Percentiles rank a stretch among this genome's conserved stretches.
Conservation (phyloP, 2,113 vertebrate species). For the Cricetomys ansorgei region DNA sequence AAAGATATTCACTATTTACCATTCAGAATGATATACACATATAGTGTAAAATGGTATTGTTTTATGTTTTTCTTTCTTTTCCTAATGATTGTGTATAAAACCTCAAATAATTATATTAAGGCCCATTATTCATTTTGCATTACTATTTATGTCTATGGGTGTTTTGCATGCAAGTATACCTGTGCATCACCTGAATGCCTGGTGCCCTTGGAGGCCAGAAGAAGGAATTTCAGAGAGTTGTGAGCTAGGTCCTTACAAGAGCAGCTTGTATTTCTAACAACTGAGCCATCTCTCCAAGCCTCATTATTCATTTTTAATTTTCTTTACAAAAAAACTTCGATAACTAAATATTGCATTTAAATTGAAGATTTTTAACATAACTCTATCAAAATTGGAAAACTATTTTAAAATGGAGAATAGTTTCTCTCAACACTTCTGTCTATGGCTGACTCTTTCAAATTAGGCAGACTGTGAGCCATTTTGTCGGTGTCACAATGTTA, state of each 20-base stretch:
- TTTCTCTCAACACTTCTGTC: conserved; percentile 28
- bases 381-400: conserved; percentile 29
- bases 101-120: conserved; percentile 52
- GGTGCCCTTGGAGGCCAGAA: neutral
- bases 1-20: neutral
- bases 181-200: too few relatives aligned
- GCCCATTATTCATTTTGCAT: conserved; percentile 47
- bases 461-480: neutral
- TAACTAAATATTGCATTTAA: conserved; percentile 52
- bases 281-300: neutral
- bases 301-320: conserved; percentile 61
- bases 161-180: neutral
- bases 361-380: conserved; percentile 16
- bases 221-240: neutral
- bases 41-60: conserved; percentile 5
- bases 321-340: conserved; percentile 59
- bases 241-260: neutral
- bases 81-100: conserved; percentile 20
- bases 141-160: neutral
- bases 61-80: neutral
- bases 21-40: neutral
- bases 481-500: neutral
- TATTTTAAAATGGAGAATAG: conserved; percentile 31
- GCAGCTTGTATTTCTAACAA: neutral
- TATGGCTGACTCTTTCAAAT: neutral